Evolutionary conservation across 2,113 vertebrate genomes (phyloP), one percentile per base, ranked within the genome.

Genomic region (Bufo gargarizans): DNA sequence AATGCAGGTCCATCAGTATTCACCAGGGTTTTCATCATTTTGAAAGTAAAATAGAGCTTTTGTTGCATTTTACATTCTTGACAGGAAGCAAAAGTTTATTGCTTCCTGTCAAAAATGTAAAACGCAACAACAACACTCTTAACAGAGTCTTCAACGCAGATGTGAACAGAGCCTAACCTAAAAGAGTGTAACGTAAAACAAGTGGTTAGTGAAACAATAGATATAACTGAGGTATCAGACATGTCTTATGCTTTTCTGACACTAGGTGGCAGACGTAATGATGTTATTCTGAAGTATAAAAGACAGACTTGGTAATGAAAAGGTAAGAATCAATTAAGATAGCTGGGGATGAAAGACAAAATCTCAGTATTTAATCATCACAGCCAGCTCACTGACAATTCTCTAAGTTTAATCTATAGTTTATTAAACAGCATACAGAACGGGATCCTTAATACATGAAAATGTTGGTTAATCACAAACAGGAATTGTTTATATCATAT

Each of bases 181-280:
- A n/a, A 59, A 16, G 17, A 20, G 61, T n/a, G 17, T 65, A 4
- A 65, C 20, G 6, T 65, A 65, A 65, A 65, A 67, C 65, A n/a
- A n/a, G 9, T 4, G 59, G 59, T 19, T 16, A 45, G 12, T 72
- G 69, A 45, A 72, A 43, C 16, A 43, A 43, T 45, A 45, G 11
- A 14, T 45, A 14, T 45, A 6, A 45, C 45, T 45, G 13, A 45
- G 45, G 43, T 58, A 33, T 58, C 13, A n/a, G 58, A 81, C 6
- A 11, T 63, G 79, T 76, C 33, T 76, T 85, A 61, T 85, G 14
- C 1, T 85, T 85, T 85, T 45, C 49, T 47, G 84, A 58, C 84
- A 77, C 84, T 85, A 85, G 84, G 69, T 85, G 84, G 84, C 84
- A 85, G 49, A 85, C 47, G 33, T 43, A 58, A 59, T 58, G 58